phyloP scores from a whole-genome alignment of 2,797 vertebrate genomes.

The Brachymystax lenok region DNA sequence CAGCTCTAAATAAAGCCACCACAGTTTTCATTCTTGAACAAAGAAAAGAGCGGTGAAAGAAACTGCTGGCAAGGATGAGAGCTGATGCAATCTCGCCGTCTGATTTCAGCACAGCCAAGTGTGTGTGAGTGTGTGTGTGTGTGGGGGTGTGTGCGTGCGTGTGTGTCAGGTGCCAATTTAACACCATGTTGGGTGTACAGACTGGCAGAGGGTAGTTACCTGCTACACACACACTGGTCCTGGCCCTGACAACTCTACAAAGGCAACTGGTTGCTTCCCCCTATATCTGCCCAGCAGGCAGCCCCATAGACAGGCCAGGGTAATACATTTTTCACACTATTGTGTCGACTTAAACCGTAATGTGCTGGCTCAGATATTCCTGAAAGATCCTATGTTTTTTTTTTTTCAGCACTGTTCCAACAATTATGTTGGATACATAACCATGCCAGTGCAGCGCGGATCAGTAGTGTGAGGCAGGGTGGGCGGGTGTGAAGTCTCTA shows the following conservation, averaged over 20 bases:
- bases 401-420: too few species aligned
- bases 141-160: neutral
- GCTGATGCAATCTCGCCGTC: slow-evolving; percentile 66
- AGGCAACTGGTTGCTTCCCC: neutral
- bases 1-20: neutral
- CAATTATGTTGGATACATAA: too few species aligned
- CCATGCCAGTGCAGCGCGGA: too few species aligned
- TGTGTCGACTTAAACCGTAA: too few species aligned
- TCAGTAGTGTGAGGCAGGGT: neutral
- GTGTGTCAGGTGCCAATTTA: neutral
- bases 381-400: too few species aligned
- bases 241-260: slow-evolving; percentile 46
- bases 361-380: too few species aligned
- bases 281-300: too few species aligned
- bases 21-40: slow-evolving; percentile 2
- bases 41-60: slow-evolving; percentile 19
- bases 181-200: slow-evolving; percentile 31
- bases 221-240: slow-evolving; percentile 51
- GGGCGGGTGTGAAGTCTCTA: neutral
- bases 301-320: too few species aligned
- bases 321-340: too few species aligned
- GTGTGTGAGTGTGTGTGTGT: slow-evolving; percentile 8
- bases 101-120: slow-evolving; percentile 54
- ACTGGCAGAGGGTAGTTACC: slow-evolving; percentile 60
- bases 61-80: slow-evolving; percentile 26